phyloP scores from a whole-genome alignment of 2,113 vertebrate genomes.

The Elgaria multicarinata region DNA sequence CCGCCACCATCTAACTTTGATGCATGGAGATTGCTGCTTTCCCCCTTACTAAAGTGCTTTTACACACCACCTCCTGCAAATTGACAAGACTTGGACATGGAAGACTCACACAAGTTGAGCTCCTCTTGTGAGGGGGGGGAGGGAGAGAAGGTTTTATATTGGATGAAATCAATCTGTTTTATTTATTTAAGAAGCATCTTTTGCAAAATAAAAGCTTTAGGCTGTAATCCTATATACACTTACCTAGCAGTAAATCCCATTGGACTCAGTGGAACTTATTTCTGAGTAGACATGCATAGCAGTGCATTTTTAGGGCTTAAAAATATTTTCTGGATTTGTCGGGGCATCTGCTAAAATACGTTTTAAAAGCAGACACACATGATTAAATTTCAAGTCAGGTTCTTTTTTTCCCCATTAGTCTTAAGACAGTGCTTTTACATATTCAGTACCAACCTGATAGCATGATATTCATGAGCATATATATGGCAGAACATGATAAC shows the following conservation, averaged over 20 bases:
- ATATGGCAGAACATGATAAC: not conserved
- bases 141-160: constrained; percentile 72
- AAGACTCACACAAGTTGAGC: constrained; percentile 76
- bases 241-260: no score
- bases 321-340: not conserved
- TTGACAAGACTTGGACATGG: constrained; percentile 81
- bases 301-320: no score
- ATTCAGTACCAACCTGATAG: not conserved
- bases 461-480: not conserved
- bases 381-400: not conserved
- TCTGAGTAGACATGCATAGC: no score
- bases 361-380: not conserved
- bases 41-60: constrained; percentile 80
- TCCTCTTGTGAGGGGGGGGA: constrained; percentile 60
- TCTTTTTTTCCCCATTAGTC: not conserved
- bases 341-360: not conserved
- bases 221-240: not conserved
- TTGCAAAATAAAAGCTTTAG: constrained; percentile 60
- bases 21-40: constrained; percentile 79
- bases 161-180: constrained; percentile 54
- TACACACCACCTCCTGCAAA: constrained; percentile 81
- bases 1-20: constrained; percentile 78
- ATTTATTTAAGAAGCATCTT: constrained; percentile 61
- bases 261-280: no score
- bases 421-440: not conserved